Evolutionary conservation across 2,888 invertebrate species (phyloP), one percentile per base, ranked within the genome.

Genomic region (Caenorhabditis becei): DNA sequence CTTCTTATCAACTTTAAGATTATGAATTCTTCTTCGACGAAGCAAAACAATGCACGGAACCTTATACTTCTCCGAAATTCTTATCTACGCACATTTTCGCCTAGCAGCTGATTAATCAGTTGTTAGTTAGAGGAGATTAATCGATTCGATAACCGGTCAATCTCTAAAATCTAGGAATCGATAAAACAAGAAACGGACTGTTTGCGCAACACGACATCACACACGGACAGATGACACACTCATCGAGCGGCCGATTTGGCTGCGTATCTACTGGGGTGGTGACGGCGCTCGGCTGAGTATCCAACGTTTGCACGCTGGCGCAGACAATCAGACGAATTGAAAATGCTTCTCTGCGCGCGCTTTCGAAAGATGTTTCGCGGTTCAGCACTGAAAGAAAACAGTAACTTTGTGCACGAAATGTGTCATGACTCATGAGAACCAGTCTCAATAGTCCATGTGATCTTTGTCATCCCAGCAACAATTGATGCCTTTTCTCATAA

Each of bases 251-350:
- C 47, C 51, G 18, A 75, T 51, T 83, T 81, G 53, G 75, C 83
- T 81, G 83, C 80, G 81, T 80, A 80, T 28, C 72, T 65, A 18
- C 53, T 44, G 70, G 77, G 72, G 75, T 78, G 80, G 69, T 82
- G 82, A 82, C 82, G 79, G 53, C 61, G 47, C 65, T 77, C 37
- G 74, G 37, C 83, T 74, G 83, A 81, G 83, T 83, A 83, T 74
- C 44, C 66, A 56, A 80, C 32, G 66, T 35, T 59, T 16, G 11
- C 7, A 32, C 58, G 67, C 41, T 32, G 58, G 51, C 70, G 65
- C 65, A 65, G 78, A 78, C 44, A 51, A 37, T 11, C 35, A 78
- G 71, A 78, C 65, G 41, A 37, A 41, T 11, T n/a, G 47, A 58
- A 28, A 58, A 35, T 51, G 41, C 58, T 49, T 61, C 26, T 47